Evolutionary conservation across 2,113 vertebrate genomes (phyloP).

Genomic region (Erinaceus europaeus): DNA sequence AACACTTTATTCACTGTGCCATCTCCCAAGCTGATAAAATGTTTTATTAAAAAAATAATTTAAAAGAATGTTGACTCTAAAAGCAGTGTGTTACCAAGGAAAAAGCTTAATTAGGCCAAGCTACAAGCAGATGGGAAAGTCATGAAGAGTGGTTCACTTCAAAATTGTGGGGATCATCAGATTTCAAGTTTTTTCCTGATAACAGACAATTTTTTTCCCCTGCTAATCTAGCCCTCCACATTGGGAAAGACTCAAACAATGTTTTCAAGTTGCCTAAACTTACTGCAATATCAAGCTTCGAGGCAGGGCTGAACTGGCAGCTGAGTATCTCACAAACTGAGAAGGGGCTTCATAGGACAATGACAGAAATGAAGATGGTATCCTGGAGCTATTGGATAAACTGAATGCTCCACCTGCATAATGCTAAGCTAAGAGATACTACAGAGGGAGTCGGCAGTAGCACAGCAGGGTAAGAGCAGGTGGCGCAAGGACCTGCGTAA

Average conservation of each 20-base stretch:
- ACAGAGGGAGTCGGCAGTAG: too few species aligned
- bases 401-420: neutral
- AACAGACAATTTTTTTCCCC: constrained; percentile 36
- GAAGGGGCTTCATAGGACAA: neutral
- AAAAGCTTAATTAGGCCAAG: neutral
- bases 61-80: neutral
- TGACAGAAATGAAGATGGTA: neutral
- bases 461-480: too few species aligned
- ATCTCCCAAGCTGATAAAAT: too few species aligned
- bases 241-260: constrained; percentile 44
- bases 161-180: neutral
- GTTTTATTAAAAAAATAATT: too few species aligned
- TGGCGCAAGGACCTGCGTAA: too few species aligned
- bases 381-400: neutral
- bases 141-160: neutral
- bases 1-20: too few species aligned
- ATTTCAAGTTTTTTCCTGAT: constrained; percentile 57
- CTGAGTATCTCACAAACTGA: neutral
- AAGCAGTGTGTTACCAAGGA: constrained; percentile 1
- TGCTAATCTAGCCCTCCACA: constrained; percentile 28
- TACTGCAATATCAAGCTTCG: constrained; percentile 57
- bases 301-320: constrained; percentile 54
- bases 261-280: constrained; percentile 61
- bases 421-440: too few species aligned
- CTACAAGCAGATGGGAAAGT: neutral